Conservation (phyloP, 1,140 invertebrate species). For the Neodiprion lecontei region DNA sequence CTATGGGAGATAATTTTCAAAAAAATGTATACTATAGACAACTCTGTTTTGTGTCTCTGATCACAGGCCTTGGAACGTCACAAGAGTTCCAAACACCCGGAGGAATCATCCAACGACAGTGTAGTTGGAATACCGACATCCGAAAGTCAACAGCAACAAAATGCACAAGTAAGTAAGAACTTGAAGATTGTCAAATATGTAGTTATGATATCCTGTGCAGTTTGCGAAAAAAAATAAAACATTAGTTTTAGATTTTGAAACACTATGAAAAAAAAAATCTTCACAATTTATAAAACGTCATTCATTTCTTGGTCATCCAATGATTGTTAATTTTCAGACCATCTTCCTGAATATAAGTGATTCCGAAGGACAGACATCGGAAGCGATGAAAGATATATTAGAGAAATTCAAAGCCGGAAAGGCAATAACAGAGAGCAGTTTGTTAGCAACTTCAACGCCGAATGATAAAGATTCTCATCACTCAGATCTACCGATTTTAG, state of each 20-base stretch:
- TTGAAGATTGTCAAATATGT: no score
- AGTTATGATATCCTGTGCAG: neutral
- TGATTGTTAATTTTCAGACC: conserved; percentile 17
- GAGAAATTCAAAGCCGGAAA: conserved; percentile 27
- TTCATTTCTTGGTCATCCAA: conserved; percentile 2
- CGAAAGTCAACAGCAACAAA: conserved; percentile 30
- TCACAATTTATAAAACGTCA: neutral
- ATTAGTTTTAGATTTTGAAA: no score
- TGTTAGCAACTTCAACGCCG: neutral
- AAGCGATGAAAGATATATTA: conserved; percentile 26
- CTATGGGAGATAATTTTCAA: no score
- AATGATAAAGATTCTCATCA: conserved; percentile 24
- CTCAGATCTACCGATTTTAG: conserved; percentile 25
- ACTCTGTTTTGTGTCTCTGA: neutral
- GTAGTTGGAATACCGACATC: conserved; percentile 24
- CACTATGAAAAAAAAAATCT: neutral
- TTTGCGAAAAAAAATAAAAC: no score
- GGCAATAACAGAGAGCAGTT: conserved; percentile 23
- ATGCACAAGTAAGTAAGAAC: conserved; percentile 17
- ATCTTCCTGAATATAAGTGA: conserved; percentile 26
- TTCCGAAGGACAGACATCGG: conserved; percentile 29
- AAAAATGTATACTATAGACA: no score
- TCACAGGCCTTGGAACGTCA: conserved; percentile 26
- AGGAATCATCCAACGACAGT: conserved; percentile 8
- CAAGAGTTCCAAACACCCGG: conserved; percentile 24